Conservation (phyloP, 1,140 invertebrate species). For the Popillia japonica region DNA sequence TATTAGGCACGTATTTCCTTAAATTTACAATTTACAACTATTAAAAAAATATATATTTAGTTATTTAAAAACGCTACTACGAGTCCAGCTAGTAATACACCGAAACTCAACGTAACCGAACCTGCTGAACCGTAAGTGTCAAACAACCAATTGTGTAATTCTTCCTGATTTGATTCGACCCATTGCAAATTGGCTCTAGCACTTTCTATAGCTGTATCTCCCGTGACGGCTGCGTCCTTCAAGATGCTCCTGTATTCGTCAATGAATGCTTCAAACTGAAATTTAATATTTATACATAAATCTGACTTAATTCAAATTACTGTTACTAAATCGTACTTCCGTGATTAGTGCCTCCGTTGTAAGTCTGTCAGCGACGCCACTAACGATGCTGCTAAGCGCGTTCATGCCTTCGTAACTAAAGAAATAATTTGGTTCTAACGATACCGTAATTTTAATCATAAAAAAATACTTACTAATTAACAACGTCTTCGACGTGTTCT, state of each 20-base stretch:
- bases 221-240: conserved; percentile 38
- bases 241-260: background rate
- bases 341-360: conserved; percentile 41
- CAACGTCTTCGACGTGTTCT: conserved; percentile 8
- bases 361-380: conserved; percentile 43
- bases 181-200: conserved; percentile 33
- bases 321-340: conserved; percentile 30
- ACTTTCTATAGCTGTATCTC: conserved; percentile 34
- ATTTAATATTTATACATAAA: background rate
- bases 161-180: conserved; percentile 1
- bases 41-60: too few relatives aligned
- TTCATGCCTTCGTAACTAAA: conserved; percentile 42
- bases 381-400: conserved; percentile 42
- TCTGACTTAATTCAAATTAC: background rate
- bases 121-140: background rate
- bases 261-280: conserved; percentile 11
- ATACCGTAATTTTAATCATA: too few relatives aligned
- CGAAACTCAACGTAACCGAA: background rate
- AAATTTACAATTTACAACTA: too few relatives aligned
- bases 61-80: background rate
- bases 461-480: conserved; percentile 34
- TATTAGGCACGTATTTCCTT: background rate
- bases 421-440: conserved; percentile 38
- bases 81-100: background rate
- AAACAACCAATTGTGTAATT: conserved; percentile 3